These are phyloP conservation scores for Sciurus niger DNA, from an alignment of 2,113 vertebrate species.

Conservation along the genomic window DNA sequence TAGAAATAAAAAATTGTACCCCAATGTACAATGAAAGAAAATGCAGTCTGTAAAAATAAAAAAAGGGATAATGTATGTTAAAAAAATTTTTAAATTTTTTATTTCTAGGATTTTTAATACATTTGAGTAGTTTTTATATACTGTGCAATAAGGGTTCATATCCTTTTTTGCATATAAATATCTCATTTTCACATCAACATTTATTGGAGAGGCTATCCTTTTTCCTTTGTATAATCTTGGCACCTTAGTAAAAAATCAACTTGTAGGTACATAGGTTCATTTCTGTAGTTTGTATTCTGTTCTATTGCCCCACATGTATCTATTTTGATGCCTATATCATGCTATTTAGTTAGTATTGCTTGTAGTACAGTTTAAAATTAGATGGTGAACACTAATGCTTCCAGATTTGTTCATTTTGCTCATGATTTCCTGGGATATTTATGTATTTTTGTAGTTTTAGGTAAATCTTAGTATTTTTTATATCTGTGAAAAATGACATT, in stretches of 20 bases:
- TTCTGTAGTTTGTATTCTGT: not conserved
- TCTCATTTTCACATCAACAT: not conserved
- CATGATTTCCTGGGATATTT: not conserved
- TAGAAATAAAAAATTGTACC: too few relatives aligned
- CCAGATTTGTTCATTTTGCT: not conserved
- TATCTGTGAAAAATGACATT: not conserved
- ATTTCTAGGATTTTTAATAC: not conserved
- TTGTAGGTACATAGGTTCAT: not conserved
- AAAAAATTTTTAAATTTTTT: not conserved
- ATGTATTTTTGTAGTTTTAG: not conserved
- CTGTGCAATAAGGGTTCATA: not conserved
- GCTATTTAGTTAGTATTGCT: not conserved
- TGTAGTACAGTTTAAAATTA: not conserved
- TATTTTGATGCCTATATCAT: not conserved
- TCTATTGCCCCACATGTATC: not conserved
- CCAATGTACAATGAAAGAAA: too few relatives aligned
- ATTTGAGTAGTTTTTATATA: not conserved
- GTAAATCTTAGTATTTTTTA: not conserved
- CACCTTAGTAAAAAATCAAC: not conserved
- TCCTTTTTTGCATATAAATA: not conserved
- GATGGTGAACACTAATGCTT: not conserved
- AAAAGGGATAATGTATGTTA: too few relatives aligned
- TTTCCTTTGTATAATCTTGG: not conserved
- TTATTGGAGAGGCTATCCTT: not conserved
- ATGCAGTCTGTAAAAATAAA: too few relatives aligned